Conservation (phyloP, 1,140 invertebrate genomes). For the Oryzaephilus surinamensis region DNA sequence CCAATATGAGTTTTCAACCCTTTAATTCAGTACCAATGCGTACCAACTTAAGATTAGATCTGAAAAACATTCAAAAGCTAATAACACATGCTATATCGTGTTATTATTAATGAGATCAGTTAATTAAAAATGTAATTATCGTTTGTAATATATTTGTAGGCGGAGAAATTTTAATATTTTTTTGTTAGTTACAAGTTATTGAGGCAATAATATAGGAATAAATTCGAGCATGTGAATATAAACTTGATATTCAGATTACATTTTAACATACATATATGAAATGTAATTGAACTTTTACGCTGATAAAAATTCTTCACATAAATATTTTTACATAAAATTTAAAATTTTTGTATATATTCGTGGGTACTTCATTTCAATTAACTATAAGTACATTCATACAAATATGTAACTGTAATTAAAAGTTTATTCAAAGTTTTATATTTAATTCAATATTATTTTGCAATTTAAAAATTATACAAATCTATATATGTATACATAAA, state of each 20-base stretch:
- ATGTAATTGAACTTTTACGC: no score
- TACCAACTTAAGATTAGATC: constrained; percentile 23
- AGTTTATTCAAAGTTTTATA: background rate
- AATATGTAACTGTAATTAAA: background rate
- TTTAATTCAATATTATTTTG: background rate
- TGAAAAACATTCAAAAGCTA: constrained; percentile 18
- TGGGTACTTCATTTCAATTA: no score
- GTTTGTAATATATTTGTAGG: background rate
- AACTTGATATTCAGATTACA: no score
- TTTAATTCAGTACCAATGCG: constrained; percentile 20
- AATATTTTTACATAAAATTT: background rate
- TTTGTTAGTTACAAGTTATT: background rate
- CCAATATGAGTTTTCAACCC: constrained; percentile 18
- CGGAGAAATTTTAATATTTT: background rate
- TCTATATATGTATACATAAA: background rate
- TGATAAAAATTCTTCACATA: background rate
- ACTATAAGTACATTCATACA: no score
- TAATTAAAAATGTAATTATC: constrained; percentile 6
- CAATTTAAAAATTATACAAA: background rate
- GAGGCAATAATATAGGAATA: no score
- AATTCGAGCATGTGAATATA: no score
- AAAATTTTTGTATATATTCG: no score
- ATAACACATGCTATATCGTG: constrained; percentile 21
- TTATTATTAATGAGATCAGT: constrained; percentile 14
- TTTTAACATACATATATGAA: no score